Percentiles rank a stretch among this genome's conserved stretches.
Conservation (phyloP, 2,888 invertebrate genomes). For the Plebejus melissa region DNA sequence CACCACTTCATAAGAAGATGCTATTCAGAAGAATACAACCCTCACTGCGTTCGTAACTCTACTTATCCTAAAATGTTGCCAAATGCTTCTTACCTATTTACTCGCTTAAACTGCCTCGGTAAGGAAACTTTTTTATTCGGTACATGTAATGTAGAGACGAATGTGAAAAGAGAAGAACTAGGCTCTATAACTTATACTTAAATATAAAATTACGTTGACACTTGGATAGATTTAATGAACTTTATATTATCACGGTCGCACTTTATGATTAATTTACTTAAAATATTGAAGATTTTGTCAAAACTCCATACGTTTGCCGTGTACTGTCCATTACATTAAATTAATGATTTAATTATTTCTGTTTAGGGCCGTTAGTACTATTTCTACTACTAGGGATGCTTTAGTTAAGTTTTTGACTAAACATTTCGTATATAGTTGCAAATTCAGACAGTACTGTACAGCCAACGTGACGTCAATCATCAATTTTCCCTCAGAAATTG, state of each 20-base stretch:
- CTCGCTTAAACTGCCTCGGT: neutral
- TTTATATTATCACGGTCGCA: too few relatives aligned
- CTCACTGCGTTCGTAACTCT: constrained; percentile 49
- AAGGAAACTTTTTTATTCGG: neutral
- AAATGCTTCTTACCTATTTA: constrained; percentile 15
- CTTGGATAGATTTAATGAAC: too few relatives aligned
- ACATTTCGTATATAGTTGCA: too few relatives aligned
- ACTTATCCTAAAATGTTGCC: constrained; percentile 38
- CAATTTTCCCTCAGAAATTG: neutral
- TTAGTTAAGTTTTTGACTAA: too few relatives aligned
- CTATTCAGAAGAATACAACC: constrained; percentile 70
- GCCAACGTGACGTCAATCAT: neutral
- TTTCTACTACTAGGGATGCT: too few relatives aligned
- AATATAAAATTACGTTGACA: too few relatives aligned
- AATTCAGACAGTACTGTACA: neutral
- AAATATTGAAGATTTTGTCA: too few relatives aligned
- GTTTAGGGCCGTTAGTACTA: too few relatives aligned
- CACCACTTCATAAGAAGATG: constrained; percentile 46
- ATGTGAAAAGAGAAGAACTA: neutral
- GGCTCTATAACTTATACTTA: neutral
- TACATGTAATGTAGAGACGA: neutral
- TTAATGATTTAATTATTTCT: too few relatives aligned
- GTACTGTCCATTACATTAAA: too few relatives aligned
- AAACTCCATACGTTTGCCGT: too few relatives aligned
- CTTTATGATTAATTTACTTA: too few relatives aligned